A percentile compares a stretch with the other conserved stretches of the same genome.
Evolutionary conservation across 2,113 vertebrate species (phyloP).

Genomic region (Percina caprodes): DNA sequence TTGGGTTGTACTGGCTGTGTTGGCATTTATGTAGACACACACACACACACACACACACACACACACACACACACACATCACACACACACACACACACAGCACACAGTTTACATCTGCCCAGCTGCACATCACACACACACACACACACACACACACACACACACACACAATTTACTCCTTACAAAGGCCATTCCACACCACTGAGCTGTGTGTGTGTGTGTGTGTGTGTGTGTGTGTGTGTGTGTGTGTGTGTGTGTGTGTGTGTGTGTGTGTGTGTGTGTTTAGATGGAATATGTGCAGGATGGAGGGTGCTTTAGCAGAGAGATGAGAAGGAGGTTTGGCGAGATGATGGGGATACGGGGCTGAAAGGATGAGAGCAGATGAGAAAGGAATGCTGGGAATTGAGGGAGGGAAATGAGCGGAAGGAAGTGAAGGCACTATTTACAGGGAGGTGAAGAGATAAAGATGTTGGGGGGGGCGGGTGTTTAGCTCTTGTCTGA

Average conservation of each 20-base stretch:
- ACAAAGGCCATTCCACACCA: slow-evolving; percentile 65
- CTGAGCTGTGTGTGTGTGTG: slow-evolving; percentile 38
- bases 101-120: slow-evolving; percentile 67
- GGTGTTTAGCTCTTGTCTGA: background rate
- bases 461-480: background rate
- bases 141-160: too few relatives aligned
- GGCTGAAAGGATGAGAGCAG: slow-evolving; percentile 1
- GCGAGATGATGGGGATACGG: background rate
- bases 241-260: slow-evolving; percentile 48
- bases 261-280: slow-evolving; percentile 31
- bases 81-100: too few relatives aligned
- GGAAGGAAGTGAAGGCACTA: background rate
- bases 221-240: slow-evolving; percentile 40
- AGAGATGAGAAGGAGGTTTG: slow-evolving; percentile 20
- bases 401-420: slow-evolving; percentile 20
- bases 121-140: too few relatives aligned
- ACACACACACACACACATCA: too few relatives aligned
- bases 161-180: slow-evolving; percentile 72
- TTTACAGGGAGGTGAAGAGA: slow-evolving; percentile 6
- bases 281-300: slow-evolving; percentile 34
- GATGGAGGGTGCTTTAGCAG: slow-evolving; percentile 33
- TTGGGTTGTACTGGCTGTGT: too few relatives aligned
- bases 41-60: too few relatives aligned
- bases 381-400: slow-evolving; percentile 10
- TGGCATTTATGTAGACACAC: background rate